Evolutionary conservation across 92 coral and sea anemone genomes (phyloP), one percentile per base, ranked within the genome.

Genomic region (Paragorgia papillata): DNA sequence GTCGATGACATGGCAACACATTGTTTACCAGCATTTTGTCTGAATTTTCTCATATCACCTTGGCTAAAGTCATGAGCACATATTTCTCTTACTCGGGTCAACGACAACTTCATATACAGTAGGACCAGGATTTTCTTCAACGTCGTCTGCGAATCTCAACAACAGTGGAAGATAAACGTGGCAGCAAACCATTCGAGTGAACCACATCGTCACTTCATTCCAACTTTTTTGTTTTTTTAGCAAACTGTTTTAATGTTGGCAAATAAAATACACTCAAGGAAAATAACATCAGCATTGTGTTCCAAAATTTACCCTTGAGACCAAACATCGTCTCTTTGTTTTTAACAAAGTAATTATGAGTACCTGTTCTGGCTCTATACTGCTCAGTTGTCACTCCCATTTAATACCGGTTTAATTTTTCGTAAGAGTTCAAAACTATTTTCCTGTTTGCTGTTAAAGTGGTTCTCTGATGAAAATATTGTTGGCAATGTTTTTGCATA

Each of bases 211-310:
- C 43, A 37, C 43, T 37, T 37, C 4, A 10, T 37, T 10, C 10
- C 10, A n/a, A n/a, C 43, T 37, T 10, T 37, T 37, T 4, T 37
- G 6, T 37, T 37, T 37, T 4, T 10, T 4, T 10, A 37, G 43
- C 43, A 10, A 27, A 14, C 22, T 27, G 35, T 73, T 73, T 73
- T 27, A 73, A 54, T 19, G 32, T 29, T 30, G 65, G 79, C 8
- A 73, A 73, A 31, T 32, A 73, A 33, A 73, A 73, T 7, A 53
- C 62, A 31, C 14, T 50, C 31, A 73, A 46, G 31, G 25, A 73
- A 73, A 73, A 73, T 41, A 33, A 30, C 28, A 31, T 49, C 31
- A 73, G 15, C 62, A 73, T 73, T 50, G 40, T 33, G 62, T 73
- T 73, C 79, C 79, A 73, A 31, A 73, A 54, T 30, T 53, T 26